Conservation (phyloP, 2,113 vertebrate species). For the Herpailurus yagouaroundi region DNA sequence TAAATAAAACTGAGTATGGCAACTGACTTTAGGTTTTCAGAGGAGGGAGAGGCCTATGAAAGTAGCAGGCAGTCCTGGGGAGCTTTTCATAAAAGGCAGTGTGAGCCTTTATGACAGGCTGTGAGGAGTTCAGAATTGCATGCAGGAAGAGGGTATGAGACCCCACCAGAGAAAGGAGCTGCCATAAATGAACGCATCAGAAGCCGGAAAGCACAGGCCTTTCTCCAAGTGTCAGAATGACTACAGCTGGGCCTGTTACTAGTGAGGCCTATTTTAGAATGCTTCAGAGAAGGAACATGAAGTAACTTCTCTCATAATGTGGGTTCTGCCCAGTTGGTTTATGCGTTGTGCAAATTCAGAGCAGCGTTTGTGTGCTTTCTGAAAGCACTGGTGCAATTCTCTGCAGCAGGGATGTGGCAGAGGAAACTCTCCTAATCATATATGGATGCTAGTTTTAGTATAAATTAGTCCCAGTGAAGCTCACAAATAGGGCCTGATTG, state of each 20-base stretch:
- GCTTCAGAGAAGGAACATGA: neutral
- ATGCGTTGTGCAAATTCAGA: neutral
- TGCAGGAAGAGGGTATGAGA: neutral
- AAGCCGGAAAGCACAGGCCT: neutral
- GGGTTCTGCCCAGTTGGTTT: neutral
- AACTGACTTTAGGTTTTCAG: neutral
- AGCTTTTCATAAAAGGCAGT: neutral
- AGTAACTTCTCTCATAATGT: neutral
- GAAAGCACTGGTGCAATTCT: neutral
- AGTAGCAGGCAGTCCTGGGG: neutral
- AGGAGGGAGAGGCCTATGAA: neutral
- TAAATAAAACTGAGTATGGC: neutral
- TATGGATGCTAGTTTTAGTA: neutral
- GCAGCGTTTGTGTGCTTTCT: neutral
- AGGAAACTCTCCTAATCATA: neutral
- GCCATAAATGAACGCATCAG: neutral
- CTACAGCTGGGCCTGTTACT: neutral
- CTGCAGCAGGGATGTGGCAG: neutral
- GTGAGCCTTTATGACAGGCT: neutral
- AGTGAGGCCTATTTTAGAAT: neutral
- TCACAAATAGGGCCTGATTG: neutral
- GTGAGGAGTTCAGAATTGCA: neutral
- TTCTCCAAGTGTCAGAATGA: neutral
- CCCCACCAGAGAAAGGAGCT: neutral
- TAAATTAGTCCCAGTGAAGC: neutral